Conservation (phyloP, 2,113 vertebrate genomes). For the Gambusia holbrooki region DNA sequence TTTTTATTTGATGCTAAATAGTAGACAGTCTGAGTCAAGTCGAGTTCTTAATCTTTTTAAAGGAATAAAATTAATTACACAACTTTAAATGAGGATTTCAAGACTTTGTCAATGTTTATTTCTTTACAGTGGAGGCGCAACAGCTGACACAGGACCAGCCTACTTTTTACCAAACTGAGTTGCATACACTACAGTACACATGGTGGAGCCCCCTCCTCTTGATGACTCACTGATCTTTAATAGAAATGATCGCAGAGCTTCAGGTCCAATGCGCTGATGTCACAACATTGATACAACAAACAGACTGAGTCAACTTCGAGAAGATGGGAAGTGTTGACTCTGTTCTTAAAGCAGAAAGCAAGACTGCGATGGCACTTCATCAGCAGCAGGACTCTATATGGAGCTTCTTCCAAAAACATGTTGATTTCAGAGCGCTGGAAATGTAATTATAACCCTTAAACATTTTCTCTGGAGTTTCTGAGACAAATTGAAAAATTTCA, state of each 20-base stretch:
- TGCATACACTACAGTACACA: slow-evolving; percentile 13
- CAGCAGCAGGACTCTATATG: neutral
- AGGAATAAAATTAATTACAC: accelerated
- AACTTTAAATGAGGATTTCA: neutral
- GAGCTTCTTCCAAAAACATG: slow-evolving; percentile 34
- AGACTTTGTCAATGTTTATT: neutral
- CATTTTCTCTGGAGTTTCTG: neutral
- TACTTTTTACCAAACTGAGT: slow-evolving; percentile 65
- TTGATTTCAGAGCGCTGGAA: slow-evolving; percentile 1
- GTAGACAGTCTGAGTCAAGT: accelerated
- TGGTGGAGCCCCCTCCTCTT: slow-evolving; percentile 32
- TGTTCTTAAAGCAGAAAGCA: slow-evolving; percentile 3
- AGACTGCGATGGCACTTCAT: neutral
- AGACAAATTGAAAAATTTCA: neutral
- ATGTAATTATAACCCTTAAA: neutral
- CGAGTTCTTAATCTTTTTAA: accelerated
- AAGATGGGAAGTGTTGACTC: neutral
- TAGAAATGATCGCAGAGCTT: slow-evolving; percentile 69
- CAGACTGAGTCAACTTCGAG: slow-evolving; percentile 24
- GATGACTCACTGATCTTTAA: slow-evolving; percentile 76
- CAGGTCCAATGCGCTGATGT: slow-evolving; percentile 61
- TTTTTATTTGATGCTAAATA: accelerated
- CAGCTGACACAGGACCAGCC: slow-evolving; percentile 74
- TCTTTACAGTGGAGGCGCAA: slow-evolving; percentile 57
- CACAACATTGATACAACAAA: slow-evolving; percentile 58